Evolutionary conservation across 2,113 vertebrate genomes (phyloP).

Genomic region (Nothoprocta perdicaria): DNA sequence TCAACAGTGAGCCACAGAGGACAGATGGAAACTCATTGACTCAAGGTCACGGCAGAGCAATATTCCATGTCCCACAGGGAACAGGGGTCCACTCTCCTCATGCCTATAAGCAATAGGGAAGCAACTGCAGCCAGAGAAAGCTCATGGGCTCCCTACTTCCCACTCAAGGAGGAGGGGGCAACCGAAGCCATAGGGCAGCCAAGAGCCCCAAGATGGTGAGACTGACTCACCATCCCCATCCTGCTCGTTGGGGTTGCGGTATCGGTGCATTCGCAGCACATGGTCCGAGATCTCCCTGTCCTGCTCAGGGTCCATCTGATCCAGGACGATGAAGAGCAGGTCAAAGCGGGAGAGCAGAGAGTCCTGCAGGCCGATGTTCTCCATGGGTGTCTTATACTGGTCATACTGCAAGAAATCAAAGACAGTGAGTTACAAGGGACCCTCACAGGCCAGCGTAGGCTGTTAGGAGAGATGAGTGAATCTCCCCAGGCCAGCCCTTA

Average conservation of each 20-base stretch:
- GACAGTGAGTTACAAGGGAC: not conserved
- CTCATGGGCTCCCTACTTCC: not conserved
- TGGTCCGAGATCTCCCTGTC: constrained; percentile 96
- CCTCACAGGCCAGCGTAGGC: accelerated
- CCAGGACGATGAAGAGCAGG: constrained; percentile 96
- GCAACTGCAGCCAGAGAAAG: not conserved
- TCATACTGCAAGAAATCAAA: constrained; percentile 82
- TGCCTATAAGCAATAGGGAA: not conserved
- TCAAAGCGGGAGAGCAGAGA: constrained; percentile 96
- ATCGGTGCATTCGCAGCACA: constrained; percentile 94
- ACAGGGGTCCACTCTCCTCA: not conserved
- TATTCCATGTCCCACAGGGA: not conserved
- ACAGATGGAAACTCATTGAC: not conserved
- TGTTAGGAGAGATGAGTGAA: not conserved
- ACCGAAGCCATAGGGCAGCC: not conserved
- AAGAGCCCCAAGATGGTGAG: not conserved
- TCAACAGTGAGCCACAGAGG: not conserved
- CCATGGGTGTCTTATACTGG: constrained; percentile 98
- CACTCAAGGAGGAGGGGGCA: not conserved
- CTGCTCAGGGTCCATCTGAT: constrained; percentile 95
- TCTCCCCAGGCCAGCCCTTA: not conserved
- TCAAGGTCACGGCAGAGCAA: not conserved
- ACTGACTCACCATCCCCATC: constrained; percentile 88
- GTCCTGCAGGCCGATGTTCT: constrained; percentile 98
- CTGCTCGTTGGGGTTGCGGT: constrained; percentile 90